phyloP scores from a whole-genome alignment of 2,113 vertebrate genomes.

The Corythaeola cristata region DNA sequence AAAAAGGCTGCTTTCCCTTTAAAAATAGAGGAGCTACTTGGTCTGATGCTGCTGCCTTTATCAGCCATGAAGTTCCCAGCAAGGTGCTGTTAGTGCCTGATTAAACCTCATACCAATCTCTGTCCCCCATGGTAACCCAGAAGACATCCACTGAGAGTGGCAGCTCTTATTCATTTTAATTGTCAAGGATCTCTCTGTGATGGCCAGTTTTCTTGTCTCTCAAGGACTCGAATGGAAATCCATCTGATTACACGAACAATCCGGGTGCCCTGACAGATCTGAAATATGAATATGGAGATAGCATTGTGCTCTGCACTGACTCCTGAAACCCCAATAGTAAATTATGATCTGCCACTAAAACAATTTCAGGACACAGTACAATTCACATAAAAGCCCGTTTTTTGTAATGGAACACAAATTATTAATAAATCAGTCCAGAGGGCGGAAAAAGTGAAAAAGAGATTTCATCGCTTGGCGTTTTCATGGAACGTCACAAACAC shows the following conservation, averaged over 20 bases:
- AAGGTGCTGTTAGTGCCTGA: slow-evolving; percentile 81
- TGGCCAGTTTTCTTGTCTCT: slow-evolving; percentile 74
- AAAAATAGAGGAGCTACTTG: slow-evolving; percentile 74
- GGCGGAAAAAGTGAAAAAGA: not conserved
- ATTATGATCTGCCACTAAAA: slow-evolving; percentile 62
- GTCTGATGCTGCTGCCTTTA: slow-evolving; percentile 74
- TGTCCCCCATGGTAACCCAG: slow-evolving; percentile 77
- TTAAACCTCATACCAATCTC: slow-evolving; percentile 79
- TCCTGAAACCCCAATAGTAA: slow-evolving; percentile 64
- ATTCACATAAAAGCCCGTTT: slow-evolving; percentile 47
- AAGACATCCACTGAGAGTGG: slow-evolving; percentile 76
- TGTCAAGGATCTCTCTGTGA: slow-evolving; percentile 74
- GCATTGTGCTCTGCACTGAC: slow-evolving; percentile 62
- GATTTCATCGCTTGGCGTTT: not conserved
- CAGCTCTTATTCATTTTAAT: slow-evolving; percentile 77
- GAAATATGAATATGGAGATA: slow-evolving; percentile 80
- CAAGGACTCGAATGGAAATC: slow-evolving; percentile 73
- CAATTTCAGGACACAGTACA: slow-evolving; percentile 57
- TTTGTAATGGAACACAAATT: slow-evolving; percentile 64
- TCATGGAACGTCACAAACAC: not conserved
- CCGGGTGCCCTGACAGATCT: slow-evolving; percentile 73
- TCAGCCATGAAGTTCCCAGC: slow-evolving; percentile 80
- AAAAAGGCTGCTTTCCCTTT: slow-evolving; percentile 75
- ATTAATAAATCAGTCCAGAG: slow-evolving; percentile 67
- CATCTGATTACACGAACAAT: slow-evolving; percentile 72